These are phyloP conservation scores for Sympetrum striolatum DNA, from an alignment of 2,888 invertebrate genomes.

Conservation along the genomic window DNA sequence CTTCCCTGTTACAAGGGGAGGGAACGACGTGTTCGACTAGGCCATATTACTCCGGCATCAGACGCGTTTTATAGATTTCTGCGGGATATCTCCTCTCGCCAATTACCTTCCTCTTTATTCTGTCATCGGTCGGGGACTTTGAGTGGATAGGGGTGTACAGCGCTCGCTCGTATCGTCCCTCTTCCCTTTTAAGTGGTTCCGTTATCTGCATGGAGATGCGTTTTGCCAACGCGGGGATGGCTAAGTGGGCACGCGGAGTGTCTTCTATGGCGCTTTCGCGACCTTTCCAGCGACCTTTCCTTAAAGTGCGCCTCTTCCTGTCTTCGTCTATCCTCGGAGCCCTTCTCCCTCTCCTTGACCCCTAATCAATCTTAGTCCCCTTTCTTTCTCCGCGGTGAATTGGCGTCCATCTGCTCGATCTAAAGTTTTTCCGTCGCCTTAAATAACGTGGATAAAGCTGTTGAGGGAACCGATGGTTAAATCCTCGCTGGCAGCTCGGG, in stretches of 20 bases:
- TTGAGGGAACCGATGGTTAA: too few relatives aligned
- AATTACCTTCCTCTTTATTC: neutral
- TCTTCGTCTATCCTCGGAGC: neutral
- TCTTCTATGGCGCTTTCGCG: neutral
- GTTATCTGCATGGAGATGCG: neutral
- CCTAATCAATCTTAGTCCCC: neutral
- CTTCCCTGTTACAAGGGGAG: neutral
- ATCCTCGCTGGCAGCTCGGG: too few relatives aligned
- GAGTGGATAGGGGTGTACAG: neutral
- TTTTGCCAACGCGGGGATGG: neutral
- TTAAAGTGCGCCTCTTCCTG: neutral
- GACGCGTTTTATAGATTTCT: neutral
- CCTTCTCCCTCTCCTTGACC: neutral
- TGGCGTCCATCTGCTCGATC: too few relatives aligned
- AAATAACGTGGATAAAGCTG: too few relatives aligned
- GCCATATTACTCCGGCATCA: neutral
- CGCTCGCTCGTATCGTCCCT: neutral
- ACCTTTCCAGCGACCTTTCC: neutral
- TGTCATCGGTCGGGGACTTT: neutral
- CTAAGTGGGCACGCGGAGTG: neutral
- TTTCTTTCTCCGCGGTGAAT: neutral
- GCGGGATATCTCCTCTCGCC: neutral
- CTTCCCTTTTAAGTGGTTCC: neutral
- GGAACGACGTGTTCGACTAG: neutral
- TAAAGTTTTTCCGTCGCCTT: too few relatives aligned